Base-by-base conservation (phyloP, 2,888 invertebrate species). In the Buathra laborator region DNA sequence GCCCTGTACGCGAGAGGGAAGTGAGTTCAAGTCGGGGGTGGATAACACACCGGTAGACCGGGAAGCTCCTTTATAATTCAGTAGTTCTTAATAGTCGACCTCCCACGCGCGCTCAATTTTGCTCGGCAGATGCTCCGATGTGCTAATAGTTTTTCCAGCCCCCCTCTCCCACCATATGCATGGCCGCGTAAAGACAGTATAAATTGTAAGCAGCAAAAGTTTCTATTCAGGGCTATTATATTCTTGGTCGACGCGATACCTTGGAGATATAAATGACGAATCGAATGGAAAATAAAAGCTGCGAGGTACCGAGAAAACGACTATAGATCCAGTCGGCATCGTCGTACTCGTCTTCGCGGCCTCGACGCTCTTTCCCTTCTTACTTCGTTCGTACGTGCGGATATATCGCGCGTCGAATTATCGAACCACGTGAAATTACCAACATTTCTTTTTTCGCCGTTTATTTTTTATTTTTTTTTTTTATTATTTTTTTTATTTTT, bases 341-440 rank as follows among this genome's bases (percentile, higher is more conserved):
- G 29, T 48, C 24, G 29, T 48, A 24, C 16, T 29, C 53, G 16
- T 43, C 53, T 43, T n/a, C 43, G 24, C 53, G 24, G 14, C 32
- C 24, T 7, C 43, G 10, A 29, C 6, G 24, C 56, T 12, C 59
- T 62, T 46, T 19, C 29, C 19, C 32, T 19, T 59, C 3, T 14
- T 62, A 32, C 44, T 32, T 19, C 19, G 5, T 44, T 48, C 70
- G 19, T 44, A 70, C 78, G 78, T 48, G 78, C 48, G n/a, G n/a
- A 37, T 51, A 16, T 44, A 44, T 46, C 56, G 19, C 32, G 37
- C 48, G 29, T 62, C 14, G 83, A 85, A 85, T 86, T 81, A 86
- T 87, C 84, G 32, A 87, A 62, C 62, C 62, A 62, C 32, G 67
- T 56, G 67, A 85, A 85, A 87, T 78, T 81, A 81, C 77, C 53